Evolutionary conservation across 2,113 vertebrate genomes (phyloP), one percentile per base, ranked within the genome.

Genomic region (Clarias magur): DNA sequence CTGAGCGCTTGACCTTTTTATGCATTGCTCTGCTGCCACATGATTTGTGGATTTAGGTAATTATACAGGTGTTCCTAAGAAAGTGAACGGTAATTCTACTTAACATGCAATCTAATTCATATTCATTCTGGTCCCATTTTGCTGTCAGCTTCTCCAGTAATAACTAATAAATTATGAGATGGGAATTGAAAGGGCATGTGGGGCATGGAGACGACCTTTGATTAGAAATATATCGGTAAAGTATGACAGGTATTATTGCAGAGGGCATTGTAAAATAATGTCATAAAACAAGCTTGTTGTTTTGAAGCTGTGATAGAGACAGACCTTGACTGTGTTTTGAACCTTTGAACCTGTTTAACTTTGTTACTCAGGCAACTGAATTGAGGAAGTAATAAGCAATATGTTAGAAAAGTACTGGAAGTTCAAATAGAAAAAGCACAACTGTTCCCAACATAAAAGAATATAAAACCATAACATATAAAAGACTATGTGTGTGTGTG

Each of bases 301-400:
- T 38, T 27, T 59, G 0, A 42, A 59, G 12, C 68, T n/a, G 11
- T 17, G 9, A 79, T 17, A 59, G 27, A 59, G 27, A 34, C 27
- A 59, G 27, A 80, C 9, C 56, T 17, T 60, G 16, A 59, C 54
- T 80, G 3, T 59, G 53, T n/a, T 57, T 27, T 30, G 59, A 21
- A 85, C 60, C 87, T 88, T 82, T 82, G 73, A 53, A 78, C 30
- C 19, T 68, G 23, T 16, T 80, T 25, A 79, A 48, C 60, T 63
- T 3, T 53, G 12, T 82, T 80, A 48, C 59, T 59, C 48, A 57
- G 27, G 67, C 11, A 76, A 85, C 59, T 17, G 1, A 85, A 65
- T 59, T 65, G 7, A 82, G 10, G 57, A 82, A 63, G 68, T 85
- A 12, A 59, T 80, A 80, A 59, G n/a, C n/a, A n/a, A n/a, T n/a